Conservation (phyloP, 2,888 invertebrate species). For the Heliothis peltigera region DNA sequence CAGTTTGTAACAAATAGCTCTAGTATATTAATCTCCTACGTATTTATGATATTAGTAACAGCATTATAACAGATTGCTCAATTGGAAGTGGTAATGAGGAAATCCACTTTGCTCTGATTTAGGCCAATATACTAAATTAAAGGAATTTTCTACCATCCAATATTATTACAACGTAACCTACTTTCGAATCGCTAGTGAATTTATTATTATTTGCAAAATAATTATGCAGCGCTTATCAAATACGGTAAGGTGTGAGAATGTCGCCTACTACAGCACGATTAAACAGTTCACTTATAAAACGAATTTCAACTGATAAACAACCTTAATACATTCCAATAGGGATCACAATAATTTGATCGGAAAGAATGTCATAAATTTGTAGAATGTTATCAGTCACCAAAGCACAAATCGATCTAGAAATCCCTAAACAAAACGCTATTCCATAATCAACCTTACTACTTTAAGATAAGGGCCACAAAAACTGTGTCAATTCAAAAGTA, state of each 20-base stretch:
- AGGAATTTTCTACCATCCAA: constrained; percentile 11
- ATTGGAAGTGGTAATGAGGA: not conserved
- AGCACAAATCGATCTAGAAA: constrained; percentile 44
- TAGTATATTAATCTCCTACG: not conserved
- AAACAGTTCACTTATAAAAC: constrained; percentile 8
- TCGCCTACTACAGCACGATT: constrained; percentile 44
- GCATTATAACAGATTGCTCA: constrained; percentile 1
- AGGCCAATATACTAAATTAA: constrained; percentile 17
- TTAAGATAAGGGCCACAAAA: constrained; percentile 12
- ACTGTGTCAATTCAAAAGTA: constrained; percentile 18
- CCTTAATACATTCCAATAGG: constrained; percentile 3
- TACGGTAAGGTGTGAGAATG: constrained; percentile 65
- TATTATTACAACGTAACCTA: constrained; percentile 35
- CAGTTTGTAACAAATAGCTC: not conserved
- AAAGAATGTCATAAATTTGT: constrained; percentile 38
- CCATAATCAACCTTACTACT: constrained; percentile 27
- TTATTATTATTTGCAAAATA: constrained; percentile 52
- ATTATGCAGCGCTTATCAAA: constrained; percentile 62
- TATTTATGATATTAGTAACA: not conserved
- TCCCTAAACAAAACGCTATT: constrained; percentile 8
- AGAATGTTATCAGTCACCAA: constrained; percentile 52
- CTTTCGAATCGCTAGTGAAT: constrained; percentile 40
- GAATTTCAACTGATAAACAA: not conserved
- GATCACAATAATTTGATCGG: constrained; percentile 11
- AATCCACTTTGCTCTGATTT: not conserved